phyloP scores from a whole-genome alignment of 2,888 invertebrate species.

The Melipona beecheii region DNA sequence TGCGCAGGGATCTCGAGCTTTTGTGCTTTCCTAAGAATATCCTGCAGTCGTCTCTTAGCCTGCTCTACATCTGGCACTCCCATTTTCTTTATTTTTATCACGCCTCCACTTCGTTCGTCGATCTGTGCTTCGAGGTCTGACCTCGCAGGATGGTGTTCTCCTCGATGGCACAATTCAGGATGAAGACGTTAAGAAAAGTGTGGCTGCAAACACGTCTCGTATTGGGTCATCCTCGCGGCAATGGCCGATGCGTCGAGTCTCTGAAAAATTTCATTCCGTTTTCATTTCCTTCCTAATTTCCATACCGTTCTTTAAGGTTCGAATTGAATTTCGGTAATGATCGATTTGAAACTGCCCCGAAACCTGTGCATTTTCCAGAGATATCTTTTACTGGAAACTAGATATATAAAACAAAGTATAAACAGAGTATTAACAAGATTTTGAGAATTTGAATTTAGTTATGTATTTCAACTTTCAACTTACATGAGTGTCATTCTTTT shows the following conservation, averaged over 20 bases:
- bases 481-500: too few species aligned
- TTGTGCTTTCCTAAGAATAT: conserved; percentile 77
- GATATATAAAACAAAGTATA: accelerated
- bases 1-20: conserved; percentile 77
- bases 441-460: accelerated
- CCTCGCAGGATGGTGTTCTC: conserved; percentile 19
- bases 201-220: conserved; percentile 38
- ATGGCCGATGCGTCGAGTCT: conserved; percentile 40
- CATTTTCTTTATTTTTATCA: conserved; percentile 68
- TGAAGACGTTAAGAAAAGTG: conserved; percentile 57
- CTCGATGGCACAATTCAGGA: conserved; percentile 38
- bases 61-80: conserved; percentile 77
- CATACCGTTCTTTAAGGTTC: background rate
- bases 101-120: conserved; percentile 41
- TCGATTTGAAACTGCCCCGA: background rate
- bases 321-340: conserved; percentile 2
- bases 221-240: conserved; percentile 37
- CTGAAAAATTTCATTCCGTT: conserved; percentile 61
- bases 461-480: background rate
- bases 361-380: background rate
- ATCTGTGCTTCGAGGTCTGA: conserved; percentile 17
- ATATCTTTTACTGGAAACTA: background rate
- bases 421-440: background rate
- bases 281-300: conserved; percentile 25
- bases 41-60: conserved; percentile 77